Evolutionary conservation across 2,113 vertebrate genomes (phyloP), one percentile per base, ranked within the genome.

Genomic region (Pungitius pungitius): DNA sequence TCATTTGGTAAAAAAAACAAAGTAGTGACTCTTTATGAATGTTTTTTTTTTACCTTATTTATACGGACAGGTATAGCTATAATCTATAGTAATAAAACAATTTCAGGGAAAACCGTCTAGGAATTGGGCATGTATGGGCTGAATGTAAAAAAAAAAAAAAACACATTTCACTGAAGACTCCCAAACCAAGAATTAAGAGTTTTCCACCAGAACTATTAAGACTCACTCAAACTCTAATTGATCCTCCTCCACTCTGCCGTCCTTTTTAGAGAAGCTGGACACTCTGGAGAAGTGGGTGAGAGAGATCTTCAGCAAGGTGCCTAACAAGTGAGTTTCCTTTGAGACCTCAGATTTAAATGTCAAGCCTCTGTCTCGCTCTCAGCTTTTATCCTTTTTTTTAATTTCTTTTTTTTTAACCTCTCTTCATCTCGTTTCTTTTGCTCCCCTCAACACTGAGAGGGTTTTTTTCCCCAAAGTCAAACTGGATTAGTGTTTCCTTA

Each of bases 261-360:
- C 70, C 60, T 64, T 78, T 76, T 76, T 6, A 99, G 98, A 99
- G 92, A 97, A 92, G 62, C 90, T 99, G 92, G 96, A 98, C 93
- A 97, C 95, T 13, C 92, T 99, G 92, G 97, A 99, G 92, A 93
- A 96, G 82, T 99, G 97, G 97, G 96, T 97, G 88, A 96, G 92
- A 67, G 96, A 98, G 93, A 96, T 99, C 90, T 99, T 99, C 93
- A 96, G 95, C 65, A 93, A 95, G 79, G 95, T 99, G 85, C 97
- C 97, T 76, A 97, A 98, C 93, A 99, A 99, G 98, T 99, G 93
- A 94, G 96, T 92, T 64, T 52, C 71, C 62, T 64, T 37, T 64
- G 51, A 86, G 76, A 66, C 77, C 75, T 69, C 37, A 43, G 66
- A 81, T 70, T 69, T 77, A 81, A 87, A 89, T 82, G 84, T 89